phyloP scores from a whole-genome alignment of 2,113 vertebrate genomes.

The Cairina moschata region DNA sequence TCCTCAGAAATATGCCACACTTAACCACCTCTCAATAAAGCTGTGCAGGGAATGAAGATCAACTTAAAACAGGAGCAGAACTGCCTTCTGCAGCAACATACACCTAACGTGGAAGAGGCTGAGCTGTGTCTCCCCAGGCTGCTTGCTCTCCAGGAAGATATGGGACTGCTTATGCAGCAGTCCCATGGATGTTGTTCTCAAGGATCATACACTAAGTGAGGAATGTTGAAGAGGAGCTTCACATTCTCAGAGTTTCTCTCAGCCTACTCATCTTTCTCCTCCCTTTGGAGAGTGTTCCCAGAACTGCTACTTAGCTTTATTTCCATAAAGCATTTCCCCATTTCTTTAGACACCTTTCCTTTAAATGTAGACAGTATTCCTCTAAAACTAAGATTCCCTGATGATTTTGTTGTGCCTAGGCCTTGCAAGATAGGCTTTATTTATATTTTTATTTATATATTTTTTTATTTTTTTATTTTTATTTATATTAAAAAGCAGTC shows the following conservation, averaged over 20 bases:
- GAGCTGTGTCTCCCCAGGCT: neutral
- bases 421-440: neutral
- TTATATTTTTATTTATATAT: too few relatives aligned
- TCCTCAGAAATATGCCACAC: neutral
- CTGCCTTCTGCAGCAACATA: neutral
- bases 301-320: neutral
- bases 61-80: neutral
- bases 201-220: rapidly evolving
- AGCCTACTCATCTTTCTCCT: neutral
- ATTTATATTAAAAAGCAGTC: neutral
- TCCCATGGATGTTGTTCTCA: neutral
- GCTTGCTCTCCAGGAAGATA: neutral
- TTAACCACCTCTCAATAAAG: neutral
- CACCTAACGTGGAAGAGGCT: rapidly evolving
- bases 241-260: neutral
- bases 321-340: neutral
- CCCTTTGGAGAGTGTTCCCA: neutral
- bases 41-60: neutral
- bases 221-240: neutral
- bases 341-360: neutral
- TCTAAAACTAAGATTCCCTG: neutral
- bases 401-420: neutral
- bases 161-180: neutral
- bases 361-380: neutral
- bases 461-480: too few relatives aligned